Percentiles rank a stretch among this genome's conserved stretches.
Conservation (phyloP, 2,113 vertebrate species). For the Chloropsis cyanopogon region DNA sequence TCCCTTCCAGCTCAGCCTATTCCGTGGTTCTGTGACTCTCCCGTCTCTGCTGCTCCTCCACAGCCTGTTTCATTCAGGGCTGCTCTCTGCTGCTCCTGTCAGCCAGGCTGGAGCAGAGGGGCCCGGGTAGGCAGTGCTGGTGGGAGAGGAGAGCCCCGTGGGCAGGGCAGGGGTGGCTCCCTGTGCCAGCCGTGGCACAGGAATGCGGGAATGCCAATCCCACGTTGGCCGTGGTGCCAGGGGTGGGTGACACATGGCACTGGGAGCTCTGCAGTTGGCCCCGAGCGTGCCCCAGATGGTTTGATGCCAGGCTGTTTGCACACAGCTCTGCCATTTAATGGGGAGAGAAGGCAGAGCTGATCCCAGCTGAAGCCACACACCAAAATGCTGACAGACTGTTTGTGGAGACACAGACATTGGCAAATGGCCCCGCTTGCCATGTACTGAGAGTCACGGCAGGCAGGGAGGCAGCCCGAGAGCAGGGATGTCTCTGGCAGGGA, state of each 20-base stretch:
- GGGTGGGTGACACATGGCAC: slow-evolving; percentile 16
- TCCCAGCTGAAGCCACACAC: slow-evolving; percentile 56
- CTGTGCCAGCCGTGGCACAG: accelerated
- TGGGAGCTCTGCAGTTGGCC: slow-evolving; percentile 41
- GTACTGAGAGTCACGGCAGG: slow-evolving; percentile 6
- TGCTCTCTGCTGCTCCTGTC: not conserved
- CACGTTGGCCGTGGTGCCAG: not conserved
- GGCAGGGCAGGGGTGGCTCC: not conserved
- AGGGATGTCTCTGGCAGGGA: slow-evolving; percentile 24
- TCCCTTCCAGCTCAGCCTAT: not conserved
- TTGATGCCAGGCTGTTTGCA: slow-evolving; percentile 55
- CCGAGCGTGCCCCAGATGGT: slow-evolving; percentile 41
- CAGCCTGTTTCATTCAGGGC: not conserved
- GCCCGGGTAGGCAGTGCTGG: not conserved
- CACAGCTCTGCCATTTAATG: slow-evolving; percentile 61
- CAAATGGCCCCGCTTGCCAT: slow-evolving; percentile 45
- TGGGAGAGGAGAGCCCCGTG: not conserved
- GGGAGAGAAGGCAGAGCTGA: slow-evolving; percentile 47
- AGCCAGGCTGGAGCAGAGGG: not conserved
- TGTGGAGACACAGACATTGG: slow-evolving; percentile 65
- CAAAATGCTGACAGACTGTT: slow-evolving; percentile 55
- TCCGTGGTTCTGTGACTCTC: not conserved
- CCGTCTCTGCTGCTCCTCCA: not conserved
- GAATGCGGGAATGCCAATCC: not conserved
- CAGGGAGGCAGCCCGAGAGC: not conserved